Evolutionary conservation across 2,888 invertebrate species (phyloP).

Genomic region (Embidobia sp.): DNA sequence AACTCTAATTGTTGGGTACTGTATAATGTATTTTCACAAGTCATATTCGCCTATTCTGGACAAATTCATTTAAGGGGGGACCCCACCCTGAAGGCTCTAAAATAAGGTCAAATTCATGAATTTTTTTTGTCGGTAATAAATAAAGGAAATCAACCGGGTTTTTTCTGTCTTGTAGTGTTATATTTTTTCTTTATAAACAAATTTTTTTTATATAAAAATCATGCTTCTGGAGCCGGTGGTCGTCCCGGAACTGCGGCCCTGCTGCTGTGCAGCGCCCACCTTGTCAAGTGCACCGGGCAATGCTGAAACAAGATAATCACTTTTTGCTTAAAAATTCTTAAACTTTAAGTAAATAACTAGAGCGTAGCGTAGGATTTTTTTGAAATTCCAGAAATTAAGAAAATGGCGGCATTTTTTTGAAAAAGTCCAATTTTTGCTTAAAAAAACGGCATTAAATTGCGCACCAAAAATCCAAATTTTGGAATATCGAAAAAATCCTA

Average conservation of each 20-base stretch:
- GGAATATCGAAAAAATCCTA: too few species aligned
- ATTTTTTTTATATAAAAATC: not conserved
- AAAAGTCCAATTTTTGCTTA: too few species aligned
- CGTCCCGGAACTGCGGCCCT: not conserved
- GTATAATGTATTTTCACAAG: too few species aligned
- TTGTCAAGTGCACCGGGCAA: slow-evolving; percentile 1
- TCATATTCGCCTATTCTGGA: too few species aligned
- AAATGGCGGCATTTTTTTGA: too few species aligned
- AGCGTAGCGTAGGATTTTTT: too few species aligned
- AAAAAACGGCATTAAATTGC: too few species aligned
- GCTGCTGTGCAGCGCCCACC: not conserved
- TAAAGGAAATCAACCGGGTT: not conserved
- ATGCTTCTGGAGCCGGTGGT: slow-evolving; percentile 1
- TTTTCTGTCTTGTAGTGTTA: not conserved
- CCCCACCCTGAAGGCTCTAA: not conserved
- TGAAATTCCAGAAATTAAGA: too few species aligned
- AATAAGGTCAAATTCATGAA: not conserved
- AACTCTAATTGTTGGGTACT: too few species aligned
- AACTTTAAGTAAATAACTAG: too few species aligned
- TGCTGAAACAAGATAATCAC: slow-evolving; percentile 1
- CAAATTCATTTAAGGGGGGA: not conserved
- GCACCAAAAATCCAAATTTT: too few species aligned
- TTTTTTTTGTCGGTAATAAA: not conserved
- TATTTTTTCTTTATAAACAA: not conserved
- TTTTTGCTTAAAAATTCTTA: not conserved